Conservation (phyloP, 1,140 invertebrate species). For the Micrasema longulum region DNA sequence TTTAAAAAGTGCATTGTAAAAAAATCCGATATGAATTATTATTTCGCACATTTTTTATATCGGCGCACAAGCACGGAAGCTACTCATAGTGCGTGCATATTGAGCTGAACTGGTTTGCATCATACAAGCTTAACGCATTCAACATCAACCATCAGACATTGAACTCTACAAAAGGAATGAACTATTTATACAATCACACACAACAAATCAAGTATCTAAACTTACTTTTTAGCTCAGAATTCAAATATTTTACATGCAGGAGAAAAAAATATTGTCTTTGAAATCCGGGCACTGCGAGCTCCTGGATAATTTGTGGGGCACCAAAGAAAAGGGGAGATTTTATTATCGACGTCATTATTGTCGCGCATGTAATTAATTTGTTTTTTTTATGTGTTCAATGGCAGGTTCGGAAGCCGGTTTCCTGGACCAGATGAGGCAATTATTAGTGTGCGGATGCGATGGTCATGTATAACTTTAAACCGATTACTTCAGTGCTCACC, state of each 20-base stretch:
- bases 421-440: constrained; percentile 31
- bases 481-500: constrained; percentile 21
- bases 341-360: too few relatives aligned
- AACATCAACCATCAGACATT: not conserved
- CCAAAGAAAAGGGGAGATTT: constrained; percentile 3
- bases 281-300: constrained; percentile 14
- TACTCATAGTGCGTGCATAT: constrained; percentile 46
- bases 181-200: too few relatives aligned
- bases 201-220: too few relatives aligned
- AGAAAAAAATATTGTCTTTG: not conserved
- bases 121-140: constrained; percentile 37
- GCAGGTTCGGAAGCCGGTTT: constrained; percentile 21
- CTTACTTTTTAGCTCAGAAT: too few relatives aligned
- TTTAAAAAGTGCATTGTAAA: too few relatives aligned
- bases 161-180: too few relatives aligned
- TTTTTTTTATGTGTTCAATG: not conserved
- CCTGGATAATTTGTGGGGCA: constrained; percentile 4
- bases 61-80: constrained; percentile 9
- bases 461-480: constrained; percentile 35
- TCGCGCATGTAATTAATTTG: not conserved
- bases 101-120: constrained; percentile 54
- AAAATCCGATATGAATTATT: too few relatives aligned
- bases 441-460: constrained; percentile 35
- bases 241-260: too few relatives aligned
- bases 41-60: not conserved